Evolutionary conservation across 1,140 invertebrate genomes (phyloP), one percentile per base, ranked within the genome.

Genomic region (Drosophila pandora): DNA sequence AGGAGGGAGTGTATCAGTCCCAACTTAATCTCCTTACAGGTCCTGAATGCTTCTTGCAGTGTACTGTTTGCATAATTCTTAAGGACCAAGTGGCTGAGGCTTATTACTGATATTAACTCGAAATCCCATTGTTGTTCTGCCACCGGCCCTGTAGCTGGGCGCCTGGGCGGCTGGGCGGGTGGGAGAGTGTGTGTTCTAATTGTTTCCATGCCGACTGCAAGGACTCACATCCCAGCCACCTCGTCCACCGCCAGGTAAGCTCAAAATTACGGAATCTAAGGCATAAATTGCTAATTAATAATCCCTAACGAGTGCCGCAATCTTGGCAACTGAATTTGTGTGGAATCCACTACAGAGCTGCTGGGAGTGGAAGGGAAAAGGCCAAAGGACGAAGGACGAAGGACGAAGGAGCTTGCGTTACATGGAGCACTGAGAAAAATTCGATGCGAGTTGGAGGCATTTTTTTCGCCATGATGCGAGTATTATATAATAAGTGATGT

Each of bases 401-500:
- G 10, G 10, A 12, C 12, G 41, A 8, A 12, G 41, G 41, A 17
- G 3, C 12, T 21, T 2, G 17, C 13, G 10, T 17, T 21, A 13
- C 13, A 21, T 4, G n/a, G 10, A 2, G 13, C 5, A 21, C 41
- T 43, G 41, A 43, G 41, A 6, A n/a, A 43, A 43, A 43, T 21
- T 8, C 13, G 7, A 21, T 13, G 39, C n/a, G 10, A n/a, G 2
- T 41, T 41, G 3, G 8, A 17, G 13, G 5, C 25, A 28, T 6
- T 28, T 17, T 43, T 43, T n/a, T 12, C 53, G 60, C 49, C n/a
- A 12, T 7, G 25, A 37, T 12, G 25, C 25, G 34, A 39, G 54
- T 68, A 47, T 69, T 69, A 69, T 48, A 50, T 56, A 69, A 68
- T 69, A 69, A 69, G 65, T 69, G 63, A 37, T 30, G 52, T 49